phyloP scores from a whole-genome alignment of 2,113 vertebrate genomes.

The Callionymus lyra region DNA sequence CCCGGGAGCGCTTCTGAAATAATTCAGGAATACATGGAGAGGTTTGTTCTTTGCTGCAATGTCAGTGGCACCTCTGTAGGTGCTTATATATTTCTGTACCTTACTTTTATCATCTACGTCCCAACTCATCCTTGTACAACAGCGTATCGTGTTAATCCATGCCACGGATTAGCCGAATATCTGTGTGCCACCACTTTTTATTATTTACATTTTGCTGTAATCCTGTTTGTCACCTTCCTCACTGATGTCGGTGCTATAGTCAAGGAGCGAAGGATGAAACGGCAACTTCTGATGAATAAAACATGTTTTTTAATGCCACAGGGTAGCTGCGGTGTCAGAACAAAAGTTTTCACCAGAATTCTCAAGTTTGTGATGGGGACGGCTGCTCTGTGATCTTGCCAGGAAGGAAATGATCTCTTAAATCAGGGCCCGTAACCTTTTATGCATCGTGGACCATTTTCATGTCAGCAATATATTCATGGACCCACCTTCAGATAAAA shows the following conservation, averaged over 20 bases:
- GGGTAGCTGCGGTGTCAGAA: too few relatives aligned
- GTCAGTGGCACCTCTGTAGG: not conserved
- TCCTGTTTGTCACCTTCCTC: constrained; percentile 52
- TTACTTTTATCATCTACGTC: constrained; percentile 12
- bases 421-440: too few relatives aligned
- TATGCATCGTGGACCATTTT: too few relatives aligned
- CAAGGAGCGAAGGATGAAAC: constrained; percentile 23
- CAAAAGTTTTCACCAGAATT: constrained; percentile 25
- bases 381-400: too few relatives aligned
- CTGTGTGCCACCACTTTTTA: constrained; percentile 39
- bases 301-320: constrained; percentile 48
- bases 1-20: too few relatives aligned
- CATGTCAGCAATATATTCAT: too few relatives aligned
- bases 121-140: constrained; percentile 28
- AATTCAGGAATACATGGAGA: too few relatives aligned
- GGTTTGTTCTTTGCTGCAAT: too few relatives aligned
- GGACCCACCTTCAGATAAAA: too few relatives aligned
- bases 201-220: constrained; percentile 58
- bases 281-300: constrained; percentile 49
- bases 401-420: too few relatives aligned
- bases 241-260: constrained; percentile 20
- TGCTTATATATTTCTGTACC: constrained; percentile 3
- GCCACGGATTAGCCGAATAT: constrained; percentile 52
- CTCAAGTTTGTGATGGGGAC: not conserved
- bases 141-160: constrained; percentile 56